A percentile compares a stretch with the other conserved stretches of the same genome.
phyloP scores from a whole-genome alignment of 2,888 invertebrate species.

The Polymixis flavicincta region DNA sequence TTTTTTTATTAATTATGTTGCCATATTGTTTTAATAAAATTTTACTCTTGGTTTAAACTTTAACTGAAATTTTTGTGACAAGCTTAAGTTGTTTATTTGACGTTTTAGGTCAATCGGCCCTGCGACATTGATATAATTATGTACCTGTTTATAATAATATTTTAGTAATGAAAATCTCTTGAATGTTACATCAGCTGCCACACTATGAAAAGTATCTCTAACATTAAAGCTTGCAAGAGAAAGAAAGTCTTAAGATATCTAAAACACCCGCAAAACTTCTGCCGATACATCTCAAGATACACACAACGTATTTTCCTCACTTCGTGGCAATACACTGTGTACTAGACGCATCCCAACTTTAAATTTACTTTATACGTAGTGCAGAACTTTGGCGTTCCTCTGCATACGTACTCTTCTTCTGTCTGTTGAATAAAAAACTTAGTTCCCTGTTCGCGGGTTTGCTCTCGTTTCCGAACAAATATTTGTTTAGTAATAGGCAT shows the following conservation, averaged over 20 bases:
- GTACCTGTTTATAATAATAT: background rate
- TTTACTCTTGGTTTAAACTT: background rate
- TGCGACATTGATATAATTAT: background rate
- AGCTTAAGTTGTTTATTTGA: background rate
- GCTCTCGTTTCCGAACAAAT: constrained; percentile 61
- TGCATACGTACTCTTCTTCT: constrained; percentile 54
- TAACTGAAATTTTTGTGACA: no score
- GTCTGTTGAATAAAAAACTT: constrained; percentile 62
- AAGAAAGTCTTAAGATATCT: constrained; percentile 39
- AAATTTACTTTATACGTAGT: constrained; percentile 67
- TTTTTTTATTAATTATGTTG: no score
- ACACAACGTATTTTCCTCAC: constrained; percentile 56
- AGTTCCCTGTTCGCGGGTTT: constrained; percentile 51
- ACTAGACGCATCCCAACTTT: constrained; percentile 64
- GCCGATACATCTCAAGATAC: constrained; percentile 53
- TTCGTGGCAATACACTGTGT: constrained; percentile 45
- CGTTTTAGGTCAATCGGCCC: background rate
- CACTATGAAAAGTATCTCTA: constrained; percentile 2
- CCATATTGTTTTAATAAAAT: no score
- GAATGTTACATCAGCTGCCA: background rate
- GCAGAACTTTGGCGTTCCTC: constrained; percentile 56
- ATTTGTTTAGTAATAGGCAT: constrained; percentile 66
- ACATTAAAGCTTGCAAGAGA: constrained; percentile 15
- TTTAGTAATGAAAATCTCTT: background rate
- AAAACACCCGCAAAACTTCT: constrained; percentile 50